Evolutionary conservation across 2,888 invertebrate species (phyloP).

Genomic region (Nemurella pictetii): DNA sequence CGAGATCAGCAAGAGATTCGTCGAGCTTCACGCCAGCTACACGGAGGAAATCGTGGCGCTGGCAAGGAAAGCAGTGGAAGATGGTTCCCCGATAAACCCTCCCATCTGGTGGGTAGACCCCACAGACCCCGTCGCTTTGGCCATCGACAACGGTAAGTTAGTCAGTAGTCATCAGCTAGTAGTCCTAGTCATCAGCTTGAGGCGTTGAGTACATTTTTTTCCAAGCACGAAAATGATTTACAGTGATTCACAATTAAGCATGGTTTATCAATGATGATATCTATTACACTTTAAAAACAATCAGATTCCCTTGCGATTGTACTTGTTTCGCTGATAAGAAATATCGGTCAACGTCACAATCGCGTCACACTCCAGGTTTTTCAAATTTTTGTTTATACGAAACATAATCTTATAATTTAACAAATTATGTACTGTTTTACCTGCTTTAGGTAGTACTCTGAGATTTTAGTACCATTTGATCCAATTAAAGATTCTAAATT

Average conservation of each 20-base stretch:
- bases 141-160: conserved; percentile 52
- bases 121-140: conserved; percentile 60
- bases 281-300: too few relatives aligned
- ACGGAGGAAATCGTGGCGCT: conserved; percentile 61
- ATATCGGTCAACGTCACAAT: not conserved
- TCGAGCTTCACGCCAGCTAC: conserved; percentile 66
- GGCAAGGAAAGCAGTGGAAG: conserved; percentile 58
- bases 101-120: conserved; percentile 88
- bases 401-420: too few relatives aligned
- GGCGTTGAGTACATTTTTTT: too few relatives aligned
- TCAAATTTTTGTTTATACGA: too few relatives aligned
- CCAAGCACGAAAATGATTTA: too few relatives aligned
- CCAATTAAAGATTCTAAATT: too few relatives aligned
- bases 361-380: not conserved
- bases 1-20: conserved; percentile 64
- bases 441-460: too few relatives aligned
- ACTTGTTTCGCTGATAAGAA: not conserved
- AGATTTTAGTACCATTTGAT: too few relatives aligned
- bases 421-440: too few relatives aligned
- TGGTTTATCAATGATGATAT: too few relatives aligned
- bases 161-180: not conserved
- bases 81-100: conserved; percentile 73
- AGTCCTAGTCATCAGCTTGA: too few relatives aligned
- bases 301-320: not conserved
- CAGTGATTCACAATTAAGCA: too few relatives aligned